Conservation (phyloP, 2,888 invertebrate genomes). For the Alentia gelatinosa region DNA sequence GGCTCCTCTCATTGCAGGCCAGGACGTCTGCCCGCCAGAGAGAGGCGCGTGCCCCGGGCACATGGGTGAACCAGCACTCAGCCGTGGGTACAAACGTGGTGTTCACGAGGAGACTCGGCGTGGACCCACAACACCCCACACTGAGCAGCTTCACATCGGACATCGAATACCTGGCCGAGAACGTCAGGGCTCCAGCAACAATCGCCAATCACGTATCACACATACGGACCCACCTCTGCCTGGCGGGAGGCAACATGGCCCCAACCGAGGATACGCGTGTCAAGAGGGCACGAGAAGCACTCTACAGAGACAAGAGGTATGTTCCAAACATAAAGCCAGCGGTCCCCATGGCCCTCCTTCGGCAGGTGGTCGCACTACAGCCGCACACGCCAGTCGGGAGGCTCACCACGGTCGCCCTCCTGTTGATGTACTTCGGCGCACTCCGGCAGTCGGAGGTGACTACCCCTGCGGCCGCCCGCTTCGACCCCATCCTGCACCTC, state of each 20-base stretch:
- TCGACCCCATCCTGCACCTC: neutral
- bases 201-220: neutral
- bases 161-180: neutral
- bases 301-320: neutral
- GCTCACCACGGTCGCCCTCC: neutral
- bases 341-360: neutral
- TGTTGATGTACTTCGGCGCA: neutral
- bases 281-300: neutral
- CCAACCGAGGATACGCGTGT: neutral
- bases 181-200: neutral
- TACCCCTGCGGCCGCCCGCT: neutral
- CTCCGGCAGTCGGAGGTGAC: neutral
- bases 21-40: neutral
- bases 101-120: neutral
- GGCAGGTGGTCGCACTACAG: neutral
- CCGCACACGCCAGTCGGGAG: neutral
- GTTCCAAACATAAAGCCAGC: neutral
- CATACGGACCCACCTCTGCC: neutral
- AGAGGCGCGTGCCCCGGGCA: neutral
- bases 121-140: neutral
- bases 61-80: neutral
- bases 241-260: neutral
- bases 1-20: neutral
- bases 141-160: neutral
- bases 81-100: neutral